These are phyloP conservation scores for Leptinotarsa undecemlineata DNA, from an alignment of 1,140 invertebrate genomes.

Conservation along the genomic window DNA sequence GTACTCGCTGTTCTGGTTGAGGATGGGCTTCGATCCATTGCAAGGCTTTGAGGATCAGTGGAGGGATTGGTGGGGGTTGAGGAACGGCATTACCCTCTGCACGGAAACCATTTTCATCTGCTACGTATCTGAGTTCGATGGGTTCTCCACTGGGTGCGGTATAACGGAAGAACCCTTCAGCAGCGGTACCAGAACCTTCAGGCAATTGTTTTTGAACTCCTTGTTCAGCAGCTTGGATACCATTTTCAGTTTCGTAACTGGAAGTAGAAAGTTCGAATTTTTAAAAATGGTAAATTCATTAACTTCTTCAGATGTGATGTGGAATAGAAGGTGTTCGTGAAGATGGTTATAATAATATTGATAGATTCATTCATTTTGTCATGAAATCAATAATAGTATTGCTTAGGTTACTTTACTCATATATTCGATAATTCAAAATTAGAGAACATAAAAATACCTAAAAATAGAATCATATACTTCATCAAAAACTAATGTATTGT, in stretches of 20 bases:
- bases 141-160: slow-evolving; percentile 58
- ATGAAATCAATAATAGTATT: no score
- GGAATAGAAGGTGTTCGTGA: no score
- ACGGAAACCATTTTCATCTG: slow-evolving; percentile 61
- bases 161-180: slow-evolving; percentile 56
- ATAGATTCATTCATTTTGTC: no score
- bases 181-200: neutral
- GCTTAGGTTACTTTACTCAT: no score
- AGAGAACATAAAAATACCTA: no score
- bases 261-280: neutral
- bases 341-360: no score
- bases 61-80: slow-evolving; percentile 62
- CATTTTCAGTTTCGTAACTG: slow-evolving; percentile 70
- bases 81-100: slow-evolving; percentile 58
- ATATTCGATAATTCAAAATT: no score
- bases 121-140: slow-evolving; percentile 58
- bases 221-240: slow-evolving; percentile 67
- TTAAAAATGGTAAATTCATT: no score
- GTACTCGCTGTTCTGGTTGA: neutral
- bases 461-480: no score
- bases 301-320: no score
- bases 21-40: slow-evolving; percentile 53
- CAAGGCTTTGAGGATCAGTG: slow-evolving; percentile 51
- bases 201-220: slow-evolving; percentile 49
- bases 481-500: no score